Conservation (phyloP, 2,113 vertebrate genomes). For the Phalacrocorax brasilianus region DNA sequence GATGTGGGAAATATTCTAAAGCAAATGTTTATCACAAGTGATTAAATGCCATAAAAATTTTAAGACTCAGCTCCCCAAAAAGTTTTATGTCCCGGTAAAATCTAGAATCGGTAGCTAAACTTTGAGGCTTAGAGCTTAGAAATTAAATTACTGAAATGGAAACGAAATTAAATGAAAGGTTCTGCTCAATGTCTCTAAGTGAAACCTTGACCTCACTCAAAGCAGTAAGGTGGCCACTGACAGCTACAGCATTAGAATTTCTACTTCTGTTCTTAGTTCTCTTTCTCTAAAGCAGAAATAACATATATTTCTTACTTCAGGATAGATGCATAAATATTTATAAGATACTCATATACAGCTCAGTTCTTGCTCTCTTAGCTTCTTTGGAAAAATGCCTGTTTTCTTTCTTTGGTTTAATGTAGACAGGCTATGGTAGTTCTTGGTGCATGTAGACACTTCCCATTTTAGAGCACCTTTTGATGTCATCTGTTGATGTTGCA, state of each 20-base stretch:
- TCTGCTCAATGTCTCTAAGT: neutral
- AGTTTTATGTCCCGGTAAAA: neutral
- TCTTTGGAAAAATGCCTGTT: neutral
- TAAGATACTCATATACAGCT: neutral
- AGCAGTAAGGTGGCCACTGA: neutral
- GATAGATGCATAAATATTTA: neutral
- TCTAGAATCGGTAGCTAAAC: neutral
- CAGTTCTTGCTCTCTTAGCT: neutral
- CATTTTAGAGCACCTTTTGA: neutral
- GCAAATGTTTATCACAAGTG: neutral
- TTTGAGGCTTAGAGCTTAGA: neutral
- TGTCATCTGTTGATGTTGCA: neutral
- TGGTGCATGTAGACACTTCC: neutral
- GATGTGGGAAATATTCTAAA: neutral
- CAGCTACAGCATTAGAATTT: neutral
- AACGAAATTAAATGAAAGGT: neutral
- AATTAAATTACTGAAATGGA: neutral
- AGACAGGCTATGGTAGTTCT: neutral
- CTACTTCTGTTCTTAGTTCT: neutral
- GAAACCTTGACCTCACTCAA: neutral
- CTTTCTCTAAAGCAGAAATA: neutral
- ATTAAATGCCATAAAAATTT: neutral
- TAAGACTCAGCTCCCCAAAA: neutral
- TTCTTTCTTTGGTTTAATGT: neutral
- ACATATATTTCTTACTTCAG: neutral